A percentile compares a stretch with the other conserved stretches of the same genome.
phyloP scores from a whole-genome alignment of 2,797 vertebrate species.

The Sarcoramphus papa region DNA sequence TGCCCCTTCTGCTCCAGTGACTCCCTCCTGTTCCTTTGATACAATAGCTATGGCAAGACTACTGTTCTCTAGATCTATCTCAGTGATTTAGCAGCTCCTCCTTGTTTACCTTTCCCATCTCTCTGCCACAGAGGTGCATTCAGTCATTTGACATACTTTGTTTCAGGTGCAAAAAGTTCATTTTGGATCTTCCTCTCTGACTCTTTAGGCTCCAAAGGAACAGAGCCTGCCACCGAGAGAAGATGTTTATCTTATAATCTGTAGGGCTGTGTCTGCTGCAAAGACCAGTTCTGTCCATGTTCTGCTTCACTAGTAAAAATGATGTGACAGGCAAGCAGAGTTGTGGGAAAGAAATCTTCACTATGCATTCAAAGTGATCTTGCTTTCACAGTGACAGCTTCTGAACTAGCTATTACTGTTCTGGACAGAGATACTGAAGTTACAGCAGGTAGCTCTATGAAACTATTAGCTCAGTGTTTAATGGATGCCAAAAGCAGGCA shows the following conservation, averaged over 20 bases:
- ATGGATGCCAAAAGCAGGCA: background rate
- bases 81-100: background rate
- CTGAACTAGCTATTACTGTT: background rate
- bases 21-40: background rate
- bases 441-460: background rate
- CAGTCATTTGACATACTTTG: background rate
- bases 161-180: background rate
- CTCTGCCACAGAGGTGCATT: background rate
- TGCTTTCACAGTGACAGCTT: background rate
- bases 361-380: background rate
- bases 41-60: background rate
- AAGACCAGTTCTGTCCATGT: background rate
- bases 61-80: background rate
- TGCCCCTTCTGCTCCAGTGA: background rate
- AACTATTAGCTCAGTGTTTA: background rate
- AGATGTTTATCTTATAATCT: conserved; percentile 8
- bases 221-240: background rate
- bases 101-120: background rate
- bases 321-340: conserved; percentile 10
- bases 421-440: background rate
- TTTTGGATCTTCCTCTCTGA: background rate
- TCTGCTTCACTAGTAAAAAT: conserved; percentile 30
- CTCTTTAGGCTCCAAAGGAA: background rate
- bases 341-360: conserved; percentile 25
- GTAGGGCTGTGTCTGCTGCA: background rate